Base-by-base conservation (phyloP, 2,113 vertebrate genomes). In the Syngnathus floridae region DNA sequence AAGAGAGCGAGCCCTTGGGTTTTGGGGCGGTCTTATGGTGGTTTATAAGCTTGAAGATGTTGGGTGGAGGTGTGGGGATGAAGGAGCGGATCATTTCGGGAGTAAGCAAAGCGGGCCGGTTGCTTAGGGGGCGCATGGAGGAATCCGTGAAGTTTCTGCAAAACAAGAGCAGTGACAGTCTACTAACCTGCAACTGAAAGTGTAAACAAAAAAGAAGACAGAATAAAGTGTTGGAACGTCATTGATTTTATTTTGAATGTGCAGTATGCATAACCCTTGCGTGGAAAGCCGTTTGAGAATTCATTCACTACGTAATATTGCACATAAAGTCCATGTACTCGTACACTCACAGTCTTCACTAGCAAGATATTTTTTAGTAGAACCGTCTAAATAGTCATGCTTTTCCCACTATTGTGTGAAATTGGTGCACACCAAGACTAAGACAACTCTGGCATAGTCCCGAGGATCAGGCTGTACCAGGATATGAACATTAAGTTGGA, bases 71-170 rank as follows among this genome's bases (percentile, higher is more conserved):
- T 0, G 88, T 81, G 13, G 93, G 95, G 64, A 95, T 51, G 81
- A 96, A 93, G 37, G 90, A 67, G 8, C 89, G 77, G 1, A 91
- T 74, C 0, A 76, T 64, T 26, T 81, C 73, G 0, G 88, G 65
- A 13, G 83, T 70, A 62, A 84, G 77, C 26, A 87, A 41, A 19
- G 83, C 70, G 64, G 85, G 62, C 40, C 86, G 83, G 67, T 84
- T 26, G 5, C 70, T 57, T 66, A 90, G 90, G 69, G 90, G 88
- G 0, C 85, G 73, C 37, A 75, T 19, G 0, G 89, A 40, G 0
- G 91, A 71, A 64, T 93, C 90, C 0, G 92, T 85, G 41, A 95
- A 82, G 84, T 73, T 95, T 90, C 96, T 99, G 92, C 17, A 91
- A 90, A 66, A 90, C 70, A 90, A 88, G 54, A 87, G 90, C 75